Evolutionary conservation across 2,888 invertebrate species (phyloP).

Genomic region (Scrobipalpa atriplicella): DNA sequence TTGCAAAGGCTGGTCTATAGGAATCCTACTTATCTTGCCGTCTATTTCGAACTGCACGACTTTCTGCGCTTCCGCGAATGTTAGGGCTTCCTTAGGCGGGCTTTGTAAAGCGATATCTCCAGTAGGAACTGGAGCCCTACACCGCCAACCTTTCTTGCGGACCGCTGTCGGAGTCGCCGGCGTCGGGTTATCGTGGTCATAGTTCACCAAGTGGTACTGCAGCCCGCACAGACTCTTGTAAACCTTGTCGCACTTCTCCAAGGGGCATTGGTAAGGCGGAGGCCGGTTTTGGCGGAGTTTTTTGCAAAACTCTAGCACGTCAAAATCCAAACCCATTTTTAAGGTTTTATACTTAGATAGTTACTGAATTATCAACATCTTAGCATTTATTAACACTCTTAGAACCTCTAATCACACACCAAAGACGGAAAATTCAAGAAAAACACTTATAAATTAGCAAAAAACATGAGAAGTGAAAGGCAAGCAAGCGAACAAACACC

Average conservation of each 20-base stretch:
- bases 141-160: conserved; percentile 84
- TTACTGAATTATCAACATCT: neutral
- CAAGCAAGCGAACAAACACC: conserved; percentile 21
- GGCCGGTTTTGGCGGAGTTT: conserved; percentile 90
- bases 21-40: conserved; percentile 87
- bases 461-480: conserved; percentile 16
- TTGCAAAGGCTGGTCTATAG: conserved; percentile 86
- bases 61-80: conserved; percentile 92
- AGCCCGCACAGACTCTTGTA: conserved; percentile 94
- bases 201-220: conserved; percentile 93
- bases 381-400: neutral
- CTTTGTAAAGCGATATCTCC: conserved; percentile 79
- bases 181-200: conserved; percentile 91
- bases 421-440: conserved; percentile 24
- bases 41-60: conserved; percentile 94
- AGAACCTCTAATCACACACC: neutral
- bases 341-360: neutral
- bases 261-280: conserved; percentile 94
- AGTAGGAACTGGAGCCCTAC: conserved; percentile 83
- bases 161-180: conserved; percentile 84
- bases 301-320: conserved; percentile 92
- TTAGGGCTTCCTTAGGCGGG: conserved; percentile 86
- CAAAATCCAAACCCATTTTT: conserved; percentile 91
- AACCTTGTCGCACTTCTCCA: conserved; percentile 91
- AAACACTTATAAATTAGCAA: conserved; percentile 17